phyloP scores from a whole-genome alignment of 2,113 vertebrate genomes.

The Nerophis ophidion region DNA sequence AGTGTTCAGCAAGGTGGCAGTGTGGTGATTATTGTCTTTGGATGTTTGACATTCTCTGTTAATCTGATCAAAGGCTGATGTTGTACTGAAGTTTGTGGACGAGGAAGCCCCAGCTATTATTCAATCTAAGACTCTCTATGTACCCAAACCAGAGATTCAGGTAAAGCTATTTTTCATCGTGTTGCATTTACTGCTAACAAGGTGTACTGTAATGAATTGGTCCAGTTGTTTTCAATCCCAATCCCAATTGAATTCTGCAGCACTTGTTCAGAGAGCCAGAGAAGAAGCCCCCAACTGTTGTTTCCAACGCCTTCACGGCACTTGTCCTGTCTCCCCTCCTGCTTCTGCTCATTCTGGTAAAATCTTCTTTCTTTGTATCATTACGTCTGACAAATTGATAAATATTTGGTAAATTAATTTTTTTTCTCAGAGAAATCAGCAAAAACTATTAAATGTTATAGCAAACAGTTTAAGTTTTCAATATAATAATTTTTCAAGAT shows the following conservation, averaged over 20 bases:
- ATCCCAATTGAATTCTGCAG: slow-evolving; percentile 58
- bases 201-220: no score
- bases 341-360: slow-evolving; percentile 92
- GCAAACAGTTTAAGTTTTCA: slow-evolving; percentile 15
- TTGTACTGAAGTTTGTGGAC: slow-evolving; percentile 90
- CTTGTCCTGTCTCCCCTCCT: slow-evolving; percentile 87
- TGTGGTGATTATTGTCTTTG: not conserved
- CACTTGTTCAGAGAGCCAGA: slow-evolving; percentile 96
- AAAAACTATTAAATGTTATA: not conserved
- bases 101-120: slow-evolving; percentile 84
- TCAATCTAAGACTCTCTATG: slow-evolving; percentile 88
- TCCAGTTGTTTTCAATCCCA: not conserved
- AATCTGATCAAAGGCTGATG: slow-evolving; percentile 79
- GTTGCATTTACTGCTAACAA: not conserved
- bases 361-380: not conserved
- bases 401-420: not conserved
- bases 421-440: slow-evolving; percentile 16
- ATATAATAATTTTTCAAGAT: slow-evolving; percentile 34
- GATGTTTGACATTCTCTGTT: not conserved
- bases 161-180: slow-evolving; percentile 49
- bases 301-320: slow-evolving; percentile 93
- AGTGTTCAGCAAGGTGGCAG: slow-evolving; percentile 36
- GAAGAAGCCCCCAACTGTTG: slow-evolving; percentile 91
- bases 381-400: not conserved
- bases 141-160: slow-evolving; percentile 95